A percentile compares a stretch with the other conserved stretches of the same genome.
These are phyloP conservation scores for Hedya salicella DNA, from an alignment of 2,888 invertebrate species.

Conservation along the genomic window DNA sequence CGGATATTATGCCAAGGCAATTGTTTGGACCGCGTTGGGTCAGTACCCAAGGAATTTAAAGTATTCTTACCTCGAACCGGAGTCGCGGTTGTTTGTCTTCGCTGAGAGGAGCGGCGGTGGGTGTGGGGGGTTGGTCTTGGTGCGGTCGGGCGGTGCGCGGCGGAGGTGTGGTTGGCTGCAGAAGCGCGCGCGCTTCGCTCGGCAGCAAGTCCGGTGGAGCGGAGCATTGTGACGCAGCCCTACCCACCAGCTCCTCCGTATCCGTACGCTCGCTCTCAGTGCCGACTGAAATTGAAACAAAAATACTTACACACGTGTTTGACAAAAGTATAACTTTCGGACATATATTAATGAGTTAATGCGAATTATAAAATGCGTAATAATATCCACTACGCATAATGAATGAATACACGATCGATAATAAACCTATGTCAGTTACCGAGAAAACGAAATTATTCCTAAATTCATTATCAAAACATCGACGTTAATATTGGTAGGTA, in stretches of 20 bases:
- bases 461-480: conserved; percentile 7
- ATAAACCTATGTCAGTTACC: conserved; percentile 28
- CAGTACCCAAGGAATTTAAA: background rate
- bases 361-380: background rate
- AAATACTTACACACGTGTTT: background rate
- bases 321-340: background rate
- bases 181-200: conserved; percentile 82
- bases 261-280: conserved; percentile 88
- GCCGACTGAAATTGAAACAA: conserved; percentile 78
- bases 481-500: conserved; percentile 16
- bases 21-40: conserved; percentile 13
- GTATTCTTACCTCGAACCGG: conserved; percentile 71
- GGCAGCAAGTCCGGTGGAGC: conserved; percentile 87
- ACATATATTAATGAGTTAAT: background rate
- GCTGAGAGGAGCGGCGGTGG: conserved; percentile 46
- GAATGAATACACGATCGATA: conserved; percentile 7
- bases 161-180: conserved; percentile 65
- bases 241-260: conserved; percentile 88
- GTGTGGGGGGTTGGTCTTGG: conserved; percentile 50
- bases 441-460: background rate
- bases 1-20: conserved; percentile 60
- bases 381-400: conserved; percentile 1
- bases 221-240: conserved; percentile 86
- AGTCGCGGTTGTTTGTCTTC: conserved; percentile 71
- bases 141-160: conserved; percentile 49